Conservation (phyloP, 2,888 invertebrate genomes). For the Cerastis leucographa region DNA sequence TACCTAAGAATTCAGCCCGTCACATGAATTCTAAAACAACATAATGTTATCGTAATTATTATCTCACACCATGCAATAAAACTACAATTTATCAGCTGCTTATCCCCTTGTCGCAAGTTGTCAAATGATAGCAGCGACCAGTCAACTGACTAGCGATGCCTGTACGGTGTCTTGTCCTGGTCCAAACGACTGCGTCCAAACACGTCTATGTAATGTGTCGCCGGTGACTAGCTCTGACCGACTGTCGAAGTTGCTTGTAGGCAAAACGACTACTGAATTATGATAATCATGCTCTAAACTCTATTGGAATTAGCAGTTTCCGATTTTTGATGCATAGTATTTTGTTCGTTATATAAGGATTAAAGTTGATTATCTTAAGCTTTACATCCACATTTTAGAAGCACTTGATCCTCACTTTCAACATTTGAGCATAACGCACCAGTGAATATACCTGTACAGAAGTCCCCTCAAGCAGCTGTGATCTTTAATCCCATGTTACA, state of each 20-base stretch:
- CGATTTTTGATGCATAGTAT: background rate
- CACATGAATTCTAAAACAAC: background rate
- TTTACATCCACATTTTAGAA: background rate
- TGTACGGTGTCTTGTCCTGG: slow-evolving; percentile 16
- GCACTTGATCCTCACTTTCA: background rate
- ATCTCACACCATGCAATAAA: slow-evolving; percentile 30
- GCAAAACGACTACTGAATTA: slow-evolving; percentile 16
- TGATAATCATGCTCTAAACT: background rate
- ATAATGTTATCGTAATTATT: slow-evolving; percentile 14
- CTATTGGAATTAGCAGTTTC: background rate
- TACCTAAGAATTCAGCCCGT: background rate
- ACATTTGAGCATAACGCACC: background rate
- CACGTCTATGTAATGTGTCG: slow-evolving; percentile 27
- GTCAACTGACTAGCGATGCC: slow-evolving; percentile 45
- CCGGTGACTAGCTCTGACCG: too few relatives aligned
- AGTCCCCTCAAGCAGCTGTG: background rate
- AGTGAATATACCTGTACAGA: background rate
- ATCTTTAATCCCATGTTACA: slow-evolving; percentile 44
- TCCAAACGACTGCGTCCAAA: slow-evolving; percentile 14
- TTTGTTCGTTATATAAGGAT: background rate
- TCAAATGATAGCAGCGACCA: slow-evolving; percentile 51
- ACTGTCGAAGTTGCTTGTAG: slow-evolving; percentile 5
- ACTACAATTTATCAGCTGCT: slow-evolving; percentile 42
- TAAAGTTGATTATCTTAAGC: background rate
- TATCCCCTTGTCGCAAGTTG: slow-evolving; percentile 31